Evolutionary conservation across 2,797 vertebrate genomes (phyloP), one percentile per base, ranked within the genome.

Genomic region (Sebastolobus alascanus): DNA sequence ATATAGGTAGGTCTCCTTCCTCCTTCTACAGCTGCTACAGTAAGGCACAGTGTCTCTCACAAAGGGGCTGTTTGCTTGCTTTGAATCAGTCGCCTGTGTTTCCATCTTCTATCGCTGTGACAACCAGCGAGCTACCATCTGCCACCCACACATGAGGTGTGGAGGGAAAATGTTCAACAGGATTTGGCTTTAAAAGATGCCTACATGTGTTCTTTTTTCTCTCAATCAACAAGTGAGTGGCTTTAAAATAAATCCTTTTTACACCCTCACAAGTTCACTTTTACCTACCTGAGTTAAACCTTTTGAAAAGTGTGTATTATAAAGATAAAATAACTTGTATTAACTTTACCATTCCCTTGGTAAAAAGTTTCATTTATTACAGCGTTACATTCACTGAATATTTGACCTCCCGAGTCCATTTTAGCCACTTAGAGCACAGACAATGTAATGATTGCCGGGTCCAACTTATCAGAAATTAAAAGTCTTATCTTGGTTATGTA

Each of bases 391-490:
- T 85, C 14, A 74, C 40, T 84, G 43, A 86, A 68, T 74, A 73
- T 90, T 87, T 90, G 80, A 91, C 89, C 83, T 77, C 59, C 71
- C 65, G 77, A 87, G 88, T 89, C 84, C 68, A 90, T 87, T 92
- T 90, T 46, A 78, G 68, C 72, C 83, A 88, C 77, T 82, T 27
- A 35, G 64, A 73, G 75, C 59, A 46, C 80, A 83, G 84, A 92
- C 89, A 93, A 92, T 92, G 78, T 77, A 27, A 82, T 64, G 61
- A 89, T 59, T 86, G 84, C 83, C 66, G 37, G 64, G 73, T 85
- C 72, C 61, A 77, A 75, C 79, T 89, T 89, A 91, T 94, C 90
- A 90, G 67, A 92, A 94, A 94, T 94, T 73, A 87, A 88, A 92
- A 89, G 71, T 84, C 82, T 92, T 93, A 94, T 94, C 92, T 84